These are phyloP conservation scores for Mesorhabditis sp. DNA, from an alignment of 2,888 invertebrate species.

Conservation along the genomic window DNA sequence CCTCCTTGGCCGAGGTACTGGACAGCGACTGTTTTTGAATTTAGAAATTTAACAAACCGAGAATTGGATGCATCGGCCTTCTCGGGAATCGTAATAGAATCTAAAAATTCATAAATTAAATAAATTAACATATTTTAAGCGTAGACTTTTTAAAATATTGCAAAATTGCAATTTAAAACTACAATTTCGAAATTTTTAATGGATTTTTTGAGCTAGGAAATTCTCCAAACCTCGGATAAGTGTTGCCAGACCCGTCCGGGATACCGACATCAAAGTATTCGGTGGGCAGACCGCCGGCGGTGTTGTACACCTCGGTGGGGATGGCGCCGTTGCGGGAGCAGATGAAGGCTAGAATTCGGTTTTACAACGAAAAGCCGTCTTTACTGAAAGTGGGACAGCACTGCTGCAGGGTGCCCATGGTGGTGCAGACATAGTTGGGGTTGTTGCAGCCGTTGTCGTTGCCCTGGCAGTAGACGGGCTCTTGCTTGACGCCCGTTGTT, in stretches of 20 bases:
- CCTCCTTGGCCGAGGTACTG: conserved; percentile 56
- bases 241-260: conserved; percentile 51
- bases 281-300: conserved; percentile 54
- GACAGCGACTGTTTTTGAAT: conserved; percentile 9
- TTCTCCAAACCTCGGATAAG: conserved; percentile 53
- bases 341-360: conserved; percentile 41
- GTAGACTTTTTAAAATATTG: too few species aligned
- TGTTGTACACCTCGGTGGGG: conserved; percentile 57
- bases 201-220: too few species aligned
- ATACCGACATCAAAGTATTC: conserved; percentile 57
- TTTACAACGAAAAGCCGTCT: not conserved
- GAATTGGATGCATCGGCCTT: conserved; percentile 56
- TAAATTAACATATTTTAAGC: not conserved
- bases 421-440: conserved; percentile 55
- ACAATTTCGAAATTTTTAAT: too few species aligned
- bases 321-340: conserved; percentile 56
- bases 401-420: conserved; percentile 57
- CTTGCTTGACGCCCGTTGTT: conserved; percentile 56
- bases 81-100: conserved; percentile 27
- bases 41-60: conserved; percentile 25
- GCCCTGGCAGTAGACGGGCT: conserved; percentile 56
- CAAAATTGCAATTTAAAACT: too few species aligned
- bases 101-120: conserved; percentile 3
- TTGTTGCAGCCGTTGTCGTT: conserved; percentile 57
- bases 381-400: conserved; percentile 55